Conservation (phyloP, 2,113 vertebrate genomes). For the Scomber colias region DNA sequence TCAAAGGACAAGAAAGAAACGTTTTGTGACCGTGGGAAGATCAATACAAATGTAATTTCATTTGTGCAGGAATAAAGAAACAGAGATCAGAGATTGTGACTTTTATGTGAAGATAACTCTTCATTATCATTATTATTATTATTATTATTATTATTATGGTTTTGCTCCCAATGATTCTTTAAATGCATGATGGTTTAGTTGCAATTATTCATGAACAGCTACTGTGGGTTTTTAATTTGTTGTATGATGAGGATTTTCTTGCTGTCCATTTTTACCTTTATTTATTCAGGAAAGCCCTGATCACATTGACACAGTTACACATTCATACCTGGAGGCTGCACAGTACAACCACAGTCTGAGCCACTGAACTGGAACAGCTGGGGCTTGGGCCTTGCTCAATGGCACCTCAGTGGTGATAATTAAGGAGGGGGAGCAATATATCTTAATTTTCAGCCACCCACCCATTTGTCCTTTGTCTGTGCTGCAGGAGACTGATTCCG, state of each 20-base stretch:
- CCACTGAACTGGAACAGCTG: too few relatives aligned
- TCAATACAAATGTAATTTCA: conserved; percentile 2
- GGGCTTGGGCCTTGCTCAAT: too few relatives aligned
- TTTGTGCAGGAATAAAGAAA: background rate
- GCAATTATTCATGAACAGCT: background rate
- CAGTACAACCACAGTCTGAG: too few relatives aligned
- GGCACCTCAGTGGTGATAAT: too few relatives aligned
- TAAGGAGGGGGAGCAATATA: background rate
- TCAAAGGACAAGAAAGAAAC: conserved; percentile 34
- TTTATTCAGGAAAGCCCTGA: too few relatives aligned
- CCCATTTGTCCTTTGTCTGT: background rate
- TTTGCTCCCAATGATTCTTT: background rate
- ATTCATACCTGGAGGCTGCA: too few relatives aligned
- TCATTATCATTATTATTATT: too few relatives aligned
- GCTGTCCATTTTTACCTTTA: background rate
- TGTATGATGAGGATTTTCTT: background rate
- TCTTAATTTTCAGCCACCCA: background rate
- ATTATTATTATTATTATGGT: too few relatives aligned
- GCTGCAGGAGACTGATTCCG: conserved; percentile 86
- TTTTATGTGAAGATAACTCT: background rate
- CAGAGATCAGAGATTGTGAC: background rate
- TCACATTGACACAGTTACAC: too few relatives aligned
- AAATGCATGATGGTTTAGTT: background rate
- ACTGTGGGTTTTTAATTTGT: background rate
- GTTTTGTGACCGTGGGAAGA: conserved; percentile 20